These are phyloP conservation scores for Hylomyscus alleni DNA, from an alignment of 2,797 vertebrate species.

Conservation along the genomic window DNA sequence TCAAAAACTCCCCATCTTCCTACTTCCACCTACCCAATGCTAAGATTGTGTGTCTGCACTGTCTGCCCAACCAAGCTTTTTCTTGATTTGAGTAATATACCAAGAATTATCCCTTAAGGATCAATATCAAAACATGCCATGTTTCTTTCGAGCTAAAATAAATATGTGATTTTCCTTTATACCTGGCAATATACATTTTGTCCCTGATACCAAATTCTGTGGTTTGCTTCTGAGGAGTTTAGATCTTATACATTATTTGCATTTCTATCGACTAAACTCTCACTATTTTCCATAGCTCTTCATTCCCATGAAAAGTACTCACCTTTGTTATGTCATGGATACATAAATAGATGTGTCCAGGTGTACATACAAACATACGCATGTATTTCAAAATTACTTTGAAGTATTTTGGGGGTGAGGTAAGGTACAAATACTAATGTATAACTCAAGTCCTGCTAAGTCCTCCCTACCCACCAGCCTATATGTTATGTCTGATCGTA, in stretches of 20 bases:
- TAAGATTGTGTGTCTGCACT: neutral
- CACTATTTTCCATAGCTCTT: slow-evolving; percentile 37
- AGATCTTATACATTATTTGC: neutral
- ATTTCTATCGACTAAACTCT: slow-evolving; percentile 8
- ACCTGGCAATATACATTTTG: neutral
- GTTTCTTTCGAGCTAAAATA: slow-evolving; percentile 27
- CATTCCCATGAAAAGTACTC: slow-evolving; percentile 38
- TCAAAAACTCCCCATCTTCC: neutral
- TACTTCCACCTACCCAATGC: neutral
- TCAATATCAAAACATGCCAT: neutral
- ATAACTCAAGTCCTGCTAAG: neutral
- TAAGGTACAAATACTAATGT: neutral
- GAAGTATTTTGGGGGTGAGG: neutral
- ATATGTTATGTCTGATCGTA: neutral
- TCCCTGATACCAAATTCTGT: neutral
- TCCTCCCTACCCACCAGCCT: neutral
- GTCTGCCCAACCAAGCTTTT: neutral
- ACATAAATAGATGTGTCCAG: neutral
- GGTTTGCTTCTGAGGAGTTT: neutral
- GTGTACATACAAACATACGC: neutral
- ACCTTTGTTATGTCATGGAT: slow-evolving; percentile 32
- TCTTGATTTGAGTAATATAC: neutral
- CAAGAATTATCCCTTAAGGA: neutral
- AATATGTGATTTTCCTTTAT: neutral
- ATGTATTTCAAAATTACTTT: slow-evolving; percentile 13